phyloP scores from a whole-genome alignment of 2,888 invertebrate species.

The Ormyrus nitidulus region DNA sequence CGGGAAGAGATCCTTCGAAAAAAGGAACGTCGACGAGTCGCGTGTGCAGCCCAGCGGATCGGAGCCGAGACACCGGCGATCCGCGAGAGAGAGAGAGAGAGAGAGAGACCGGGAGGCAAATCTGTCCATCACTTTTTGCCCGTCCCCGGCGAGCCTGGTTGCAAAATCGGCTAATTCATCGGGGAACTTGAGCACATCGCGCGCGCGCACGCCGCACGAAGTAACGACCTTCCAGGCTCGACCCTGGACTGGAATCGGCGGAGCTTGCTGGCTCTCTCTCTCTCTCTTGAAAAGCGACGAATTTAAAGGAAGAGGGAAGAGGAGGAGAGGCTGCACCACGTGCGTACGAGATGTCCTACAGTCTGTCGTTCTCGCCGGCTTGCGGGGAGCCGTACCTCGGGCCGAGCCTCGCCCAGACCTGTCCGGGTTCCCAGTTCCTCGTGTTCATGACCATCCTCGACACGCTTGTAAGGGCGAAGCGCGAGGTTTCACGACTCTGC shows the following conservation, averaged over 20 bases:
- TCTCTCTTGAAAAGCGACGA: neutral
- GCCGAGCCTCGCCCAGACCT: slow-evolving; percentile 78
- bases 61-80: no score
- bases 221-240: slow-evolving; percentile 21
- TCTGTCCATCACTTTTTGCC: neutral
- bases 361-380: slow-evolving; percentile 62
- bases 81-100: no score
- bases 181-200: neutral
- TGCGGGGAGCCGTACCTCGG: slow-evolving; percentile 79
- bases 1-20: no score
- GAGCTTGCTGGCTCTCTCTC: slow-evolving; percentile 9
- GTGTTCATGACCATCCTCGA: slow-evolving; percentile 83
- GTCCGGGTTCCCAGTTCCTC: slow-evolving; percentile 79
- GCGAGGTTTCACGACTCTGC: slow-evolving; percentile 76
- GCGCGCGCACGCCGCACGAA: neutral
- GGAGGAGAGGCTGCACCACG: neutral
- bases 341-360: slow-evolving; percentile 64
- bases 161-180: neutral
- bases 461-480: slow-evolving; percentile 77
- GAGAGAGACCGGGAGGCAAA: neutral
- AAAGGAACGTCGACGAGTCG: no score
- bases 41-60: no score
- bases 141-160: neutral
- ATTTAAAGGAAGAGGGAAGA: neutral
- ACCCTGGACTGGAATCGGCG: slow-evolving; percentile 49